Evolutionary conservation across 1,140 invertebrate species (phyloP).

Genomic region (Globodera rostochiensis): DNA sequence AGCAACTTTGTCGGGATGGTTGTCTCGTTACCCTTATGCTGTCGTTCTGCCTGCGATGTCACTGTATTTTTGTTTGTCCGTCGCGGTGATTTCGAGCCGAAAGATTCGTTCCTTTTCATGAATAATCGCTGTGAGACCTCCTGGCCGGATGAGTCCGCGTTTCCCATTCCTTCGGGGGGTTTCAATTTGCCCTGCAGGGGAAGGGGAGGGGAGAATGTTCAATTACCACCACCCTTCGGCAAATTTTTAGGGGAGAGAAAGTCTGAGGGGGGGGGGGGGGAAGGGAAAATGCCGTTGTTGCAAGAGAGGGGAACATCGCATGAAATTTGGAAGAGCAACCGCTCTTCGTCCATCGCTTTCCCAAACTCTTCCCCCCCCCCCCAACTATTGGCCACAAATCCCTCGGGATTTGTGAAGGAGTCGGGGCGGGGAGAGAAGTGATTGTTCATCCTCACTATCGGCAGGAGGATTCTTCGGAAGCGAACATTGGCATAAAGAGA

Average conservation of each 20-base stretch:
- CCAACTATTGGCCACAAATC: background rate
- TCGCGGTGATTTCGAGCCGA: conserved; percentile 36
- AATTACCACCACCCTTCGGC: too few relatives aligned
- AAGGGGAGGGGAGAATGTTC: too few relatives aligned
- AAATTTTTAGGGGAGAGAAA: background rate
- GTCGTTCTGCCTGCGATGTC: too few relatives aligned
- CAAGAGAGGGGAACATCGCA: too few relatives aligned
- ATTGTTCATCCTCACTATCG: background rate
- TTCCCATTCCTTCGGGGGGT: conserved; percentile 8
- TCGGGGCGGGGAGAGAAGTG: too few relatives aligned
- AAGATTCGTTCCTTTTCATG: conserved; percentile 46
- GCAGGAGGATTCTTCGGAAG: background rate
- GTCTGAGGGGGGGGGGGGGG: too few relatives aligned
- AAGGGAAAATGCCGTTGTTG: too few relatives aligned
- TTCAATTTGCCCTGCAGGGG: too few relatives aligned
- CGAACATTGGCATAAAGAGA: background rate
- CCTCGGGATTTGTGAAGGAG: background rate
- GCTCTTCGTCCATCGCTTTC: too few relatives aligned
- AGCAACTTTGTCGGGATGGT: conserved; percentile 1
- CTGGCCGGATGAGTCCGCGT: background rate
- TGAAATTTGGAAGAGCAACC: too few relatives aligned
- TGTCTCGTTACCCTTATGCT: background rate
- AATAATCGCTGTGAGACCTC: conserved; percentile 23
- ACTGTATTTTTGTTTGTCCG: background rate
- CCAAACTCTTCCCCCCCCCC: background rate